These are phyloP conservation scores for Steromphala cineraria DNA, from an alignment of 2,888 invertebrate species.

Conservation along the genomic window DNA sequence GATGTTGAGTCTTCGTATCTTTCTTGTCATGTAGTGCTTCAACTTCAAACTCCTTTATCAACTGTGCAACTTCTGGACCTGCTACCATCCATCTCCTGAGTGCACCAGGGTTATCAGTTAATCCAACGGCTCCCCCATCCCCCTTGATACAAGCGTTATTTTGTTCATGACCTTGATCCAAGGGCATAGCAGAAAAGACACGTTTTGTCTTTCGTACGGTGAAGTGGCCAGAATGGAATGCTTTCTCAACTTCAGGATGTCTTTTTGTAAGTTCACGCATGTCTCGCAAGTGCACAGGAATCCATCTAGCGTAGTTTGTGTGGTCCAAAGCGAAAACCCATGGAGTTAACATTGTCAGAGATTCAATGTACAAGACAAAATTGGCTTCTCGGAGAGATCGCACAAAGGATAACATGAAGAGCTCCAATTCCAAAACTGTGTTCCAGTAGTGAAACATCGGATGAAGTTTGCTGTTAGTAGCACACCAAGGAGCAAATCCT, in stretches of 20 bases:
- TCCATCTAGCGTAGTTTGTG: slow-evolving; percentile 7
- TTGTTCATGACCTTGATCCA: slow-evolving; percentile 11
- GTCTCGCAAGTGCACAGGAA: slow-evolving; percentile 4
- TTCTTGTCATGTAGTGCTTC: too few relatives aligned
- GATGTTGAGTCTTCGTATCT: too few relatives aligned
- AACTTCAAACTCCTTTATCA: background rate
- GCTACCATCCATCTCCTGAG: slow-evolving; percentile 2
- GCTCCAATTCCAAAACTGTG: slow-evolving; percentile 10
- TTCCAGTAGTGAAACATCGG: background rate
- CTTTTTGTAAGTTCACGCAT: background rate
- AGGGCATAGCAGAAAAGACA: background rate
- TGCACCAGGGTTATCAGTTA: background rate
- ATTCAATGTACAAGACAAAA: slow-evolving; percentile 11
- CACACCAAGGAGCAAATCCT: background rate
- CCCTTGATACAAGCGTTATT: background rate
- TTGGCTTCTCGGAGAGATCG: background rate
- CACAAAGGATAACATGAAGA: slow-evolving; percentile 18
- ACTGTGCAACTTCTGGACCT: slow-evolving; percentile 7
- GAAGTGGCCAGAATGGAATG: background rate
- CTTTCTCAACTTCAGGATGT: background rate
- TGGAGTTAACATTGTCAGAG: background rate
- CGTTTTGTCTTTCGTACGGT: background rate
- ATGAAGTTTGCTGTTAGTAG: background rate
- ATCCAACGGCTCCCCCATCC: background rate
- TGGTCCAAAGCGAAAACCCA: slow-evolving; percentile 8